Conservation (phyloP, 2,888 invertebrate species). For the Drosophila monieri region DNA sequence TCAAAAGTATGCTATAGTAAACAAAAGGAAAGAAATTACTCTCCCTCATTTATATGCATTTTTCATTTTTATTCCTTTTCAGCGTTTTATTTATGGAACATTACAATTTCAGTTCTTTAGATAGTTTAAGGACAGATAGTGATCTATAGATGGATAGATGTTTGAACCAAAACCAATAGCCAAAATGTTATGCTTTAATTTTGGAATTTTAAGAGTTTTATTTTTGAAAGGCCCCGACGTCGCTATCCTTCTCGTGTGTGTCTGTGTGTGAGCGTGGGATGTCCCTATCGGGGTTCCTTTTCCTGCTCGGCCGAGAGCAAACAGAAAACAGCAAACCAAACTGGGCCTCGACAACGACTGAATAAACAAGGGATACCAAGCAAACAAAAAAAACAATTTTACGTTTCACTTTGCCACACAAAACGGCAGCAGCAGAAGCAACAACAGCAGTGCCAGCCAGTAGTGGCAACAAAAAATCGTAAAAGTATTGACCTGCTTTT, state of each 20-base stretch:
- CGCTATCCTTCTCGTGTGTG: slow-evolving; percentile 21
- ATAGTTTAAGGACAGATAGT: background rate
- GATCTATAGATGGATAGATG: background rate
- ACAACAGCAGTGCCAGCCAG: background rate
- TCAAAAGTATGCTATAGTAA: slow-evolving; percentile 2
- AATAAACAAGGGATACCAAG: slow-evolving; percentile 69
- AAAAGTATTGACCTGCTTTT: slow-evolving; percentile 64
- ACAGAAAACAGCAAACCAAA: slow-evolving; percentile 49
- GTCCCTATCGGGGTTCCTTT: slow-evolving; percentile 34
- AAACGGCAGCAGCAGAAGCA: slow-evolving; percentile 8
- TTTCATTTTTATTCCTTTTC: no score
- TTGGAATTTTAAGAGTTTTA: slow-evolving; percentile 25
- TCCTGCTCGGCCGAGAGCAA: slow-evolving; percentile 47
- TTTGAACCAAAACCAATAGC: slow-evolving; percentile 17
- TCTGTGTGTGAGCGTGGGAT: slow-evolving; percentile 1
- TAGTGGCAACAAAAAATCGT: slow-evolving; percentile 21
- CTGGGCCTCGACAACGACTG: slow-evolving; percentile 58
- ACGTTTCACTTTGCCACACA: slow-evolving; percentile 51
- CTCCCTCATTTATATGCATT: background rate
- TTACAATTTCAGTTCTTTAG: background rate
- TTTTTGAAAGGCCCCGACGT: slow-evolving; percentile 16
- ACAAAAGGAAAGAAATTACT: background rate
- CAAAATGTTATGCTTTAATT: slow-evolving; percentile 68
- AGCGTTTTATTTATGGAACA: no score
- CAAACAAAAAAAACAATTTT: slow-evolving; percentile 63